These are phyloP conservation scores for Gymnosoma rotundatum DNA, from an alignment of 2,888 invertebrate species.

Conservation along the genomic window DNA sequence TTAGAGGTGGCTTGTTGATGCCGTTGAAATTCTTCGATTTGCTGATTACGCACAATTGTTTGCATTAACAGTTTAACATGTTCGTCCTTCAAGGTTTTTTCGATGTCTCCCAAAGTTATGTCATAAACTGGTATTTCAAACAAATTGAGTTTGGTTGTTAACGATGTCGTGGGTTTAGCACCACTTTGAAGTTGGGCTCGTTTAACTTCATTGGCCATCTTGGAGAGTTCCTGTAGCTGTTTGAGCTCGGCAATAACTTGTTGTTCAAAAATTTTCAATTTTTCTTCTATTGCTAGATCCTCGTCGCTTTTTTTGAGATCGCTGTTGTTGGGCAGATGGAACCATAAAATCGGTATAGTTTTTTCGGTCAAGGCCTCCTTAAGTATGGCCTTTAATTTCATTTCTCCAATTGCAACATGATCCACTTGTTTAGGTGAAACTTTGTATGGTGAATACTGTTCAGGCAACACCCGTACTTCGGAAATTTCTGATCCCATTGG, in stretches of 20 bases:
- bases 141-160: conserved; percentile 72
- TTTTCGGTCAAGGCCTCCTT: conserved; percentile 71
- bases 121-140: conserved; percentile 77
- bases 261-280: conserved; percentile 75
- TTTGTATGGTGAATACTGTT: conserved; percentile 59
- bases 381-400: conserved; percentile 72
- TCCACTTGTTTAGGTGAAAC: conserved; percentile 46
- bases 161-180: neutral
- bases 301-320: conserved; percentile 55
- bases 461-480: conserved; percentile 77
- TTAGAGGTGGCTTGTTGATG: conserved; percentile 32
- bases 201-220: conserved; percentile 76
- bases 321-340: conserved; percentile 72
- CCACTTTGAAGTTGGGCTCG: conserved; percentile 65
- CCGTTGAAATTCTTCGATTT: conserved; percentile 63
- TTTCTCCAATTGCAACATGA: conserved; percentile 68
- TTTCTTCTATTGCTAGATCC: conserved; percentile 73
- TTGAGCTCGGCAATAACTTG: conserved; percentile 76
- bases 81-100: conserved; percentile 78
- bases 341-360: conserved; percentile 77
- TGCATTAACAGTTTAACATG: conserved; percentile 76
- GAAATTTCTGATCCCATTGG: conserved; percentile 74
- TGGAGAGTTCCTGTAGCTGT: conserved; percentile 76
- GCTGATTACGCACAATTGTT: conserved; percentile 72
- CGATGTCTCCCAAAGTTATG: conserved; percentile 78